A percentile compares a stretch with the other conserved stretches of the same genome.
These are phyloP conservation scores for Gymnoscopelus braueri DNA, from an alignment of 2,797 vertebrate species.

Conservation along the genomic window DNA sequence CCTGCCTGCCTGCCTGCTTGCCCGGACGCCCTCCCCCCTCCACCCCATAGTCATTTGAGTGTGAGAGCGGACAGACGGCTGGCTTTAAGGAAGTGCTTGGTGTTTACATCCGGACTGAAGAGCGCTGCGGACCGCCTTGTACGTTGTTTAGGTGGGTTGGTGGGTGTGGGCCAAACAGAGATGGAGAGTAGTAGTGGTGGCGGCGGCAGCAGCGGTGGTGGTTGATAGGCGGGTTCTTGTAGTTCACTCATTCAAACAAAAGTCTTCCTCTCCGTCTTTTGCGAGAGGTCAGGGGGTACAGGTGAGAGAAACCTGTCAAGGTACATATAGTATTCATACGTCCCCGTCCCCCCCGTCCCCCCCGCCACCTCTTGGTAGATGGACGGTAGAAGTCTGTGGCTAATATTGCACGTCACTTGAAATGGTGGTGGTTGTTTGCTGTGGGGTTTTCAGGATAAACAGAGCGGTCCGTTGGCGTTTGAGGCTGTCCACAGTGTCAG, in stretches of 20 bases:
- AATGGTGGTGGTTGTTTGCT: slow-evolving; percentile 61
- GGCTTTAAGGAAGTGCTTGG: slow-evolving; percentile 76
- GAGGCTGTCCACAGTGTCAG: slow-evolving; percentile 67
- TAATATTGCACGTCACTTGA: slow-evolving; percentile 84
- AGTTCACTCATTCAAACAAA: slow-evolving; percentile 54
- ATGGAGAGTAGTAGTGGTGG: slow-evolving; percentile 4
- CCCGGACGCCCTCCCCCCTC: slow-evolving; percentile 16
- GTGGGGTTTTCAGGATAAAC: background rate
- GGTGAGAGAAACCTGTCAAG: slow-evolving; percentile 16
- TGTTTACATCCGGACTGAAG: slow-evolving; percentile 59
- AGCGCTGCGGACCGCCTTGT: slow-evolving; percentile 62
- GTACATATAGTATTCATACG: too few species aligned
- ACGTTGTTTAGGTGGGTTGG: too few species aligned
- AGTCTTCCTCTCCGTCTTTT: slow-evolving; percentile 50
- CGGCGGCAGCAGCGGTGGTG: slow-evolving; percentile 40
- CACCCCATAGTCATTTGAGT: slow-evolving; percentile 65
- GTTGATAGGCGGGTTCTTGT: slow-evolving; percentile 63
- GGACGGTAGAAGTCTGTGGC: slow-evolving; percentile 82
- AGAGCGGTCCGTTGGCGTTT: slow-evolving; percentile 23
- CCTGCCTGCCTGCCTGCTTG: too few species aligned
- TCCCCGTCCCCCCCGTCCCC: too few species aligned
- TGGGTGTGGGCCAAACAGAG: background rate
- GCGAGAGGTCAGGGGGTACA: slow-evolving; percentile 25
- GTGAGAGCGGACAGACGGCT: slow-evolving; percentile 58
- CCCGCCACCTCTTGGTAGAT: slow-evolving; percentile 35